These are phyloP conservation scores for Abramis brama DNA, from an alignment of 2,113 vertebrate species.

Conservation along the genomic window DNA sequence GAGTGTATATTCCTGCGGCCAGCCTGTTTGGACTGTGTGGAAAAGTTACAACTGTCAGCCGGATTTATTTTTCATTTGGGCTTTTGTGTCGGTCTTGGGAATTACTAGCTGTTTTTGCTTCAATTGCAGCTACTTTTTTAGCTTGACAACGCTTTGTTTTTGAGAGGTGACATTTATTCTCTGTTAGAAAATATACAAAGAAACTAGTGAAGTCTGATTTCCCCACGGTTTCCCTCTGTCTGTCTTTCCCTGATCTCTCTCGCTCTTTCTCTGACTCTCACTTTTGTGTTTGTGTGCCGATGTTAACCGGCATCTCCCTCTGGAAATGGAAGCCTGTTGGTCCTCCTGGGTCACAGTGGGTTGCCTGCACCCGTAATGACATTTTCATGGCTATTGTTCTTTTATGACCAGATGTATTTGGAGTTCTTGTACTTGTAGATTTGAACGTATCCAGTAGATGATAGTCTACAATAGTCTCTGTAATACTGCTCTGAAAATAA, in stretches of 20 bases:
- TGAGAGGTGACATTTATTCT: conserved; percentile 38
- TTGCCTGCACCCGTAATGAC: conserved; percentile 51
- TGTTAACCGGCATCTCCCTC: conserved; percentile 15
- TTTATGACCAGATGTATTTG: conserved; percentile 60
- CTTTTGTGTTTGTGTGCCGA: conserved; percentile 29
- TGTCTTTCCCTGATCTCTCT: conserved; percentile 10
- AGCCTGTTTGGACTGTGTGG: conserved; percentile 36
- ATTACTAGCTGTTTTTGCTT: conserved; percentile 44
- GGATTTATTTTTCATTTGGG: conserved; percentile 59
- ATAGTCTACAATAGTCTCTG: conserved; percentile 52
- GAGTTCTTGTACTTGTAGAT: conserved; percentile 45
- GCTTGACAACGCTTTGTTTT: neutral
- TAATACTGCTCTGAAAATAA: conserved; percentile 57
- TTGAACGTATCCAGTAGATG: conserved; percentile 54
- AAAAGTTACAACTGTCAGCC: conserved; percentile 54
- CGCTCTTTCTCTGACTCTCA: neutral
- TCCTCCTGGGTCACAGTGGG: conserved; percentile 46
- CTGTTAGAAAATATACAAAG: conserved; percentile 22
- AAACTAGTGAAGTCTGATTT: conserved; percentile 45
- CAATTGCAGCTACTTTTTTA: conserved; percentile 19
- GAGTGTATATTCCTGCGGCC: conserved; percentile 43
- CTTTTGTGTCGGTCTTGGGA: conserved; percentile 52
- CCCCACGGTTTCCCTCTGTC: neutral
- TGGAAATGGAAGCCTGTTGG: conserved; percentile 52
- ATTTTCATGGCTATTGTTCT: conserved; percentile 58